Conservation (phyloP, 2,888 invertebrate species). For the Aethes cnicana region DNA sequence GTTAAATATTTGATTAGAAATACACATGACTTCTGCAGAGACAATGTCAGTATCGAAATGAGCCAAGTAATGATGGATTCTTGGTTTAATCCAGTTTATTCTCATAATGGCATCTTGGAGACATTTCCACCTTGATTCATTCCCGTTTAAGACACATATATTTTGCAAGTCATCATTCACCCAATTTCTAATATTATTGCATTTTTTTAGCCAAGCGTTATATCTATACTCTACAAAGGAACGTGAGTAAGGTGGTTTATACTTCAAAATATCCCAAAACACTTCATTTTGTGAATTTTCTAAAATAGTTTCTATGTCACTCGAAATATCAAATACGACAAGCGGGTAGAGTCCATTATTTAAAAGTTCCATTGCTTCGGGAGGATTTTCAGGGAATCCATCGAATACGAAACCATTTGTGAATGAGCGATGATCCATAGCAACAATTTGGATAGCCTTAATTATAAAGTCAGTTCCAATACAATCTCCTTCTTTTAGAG, state of each 20-base stretch:
- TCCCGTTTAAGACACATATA: conserved; percentile 70
- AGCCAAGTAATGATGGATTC: conserved; percentile 77
- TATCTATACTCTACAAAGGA: conserved; percentile 68
- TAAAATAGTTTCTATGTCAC: conserved; percentile 55
- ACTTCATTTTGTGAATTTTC: conserved; percentile 66
- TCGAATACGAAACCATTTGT: conserved; percentile 84
- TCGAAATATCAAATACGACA: conserved; percentile 78
- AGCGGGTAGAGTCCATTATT: conserved; percentile 81
- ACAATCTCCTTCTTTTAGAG: conserved; percentile 65
- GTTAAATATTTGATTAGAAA: conserved; percentile 80
- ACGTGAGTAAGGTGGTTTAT: conserved; percentile 58
- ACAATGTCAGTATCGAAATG: conserved; percentile 75
- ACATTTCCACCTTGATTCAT: conserved; percentile 80
- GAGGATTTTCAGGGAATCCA: conserved; percentile 81
- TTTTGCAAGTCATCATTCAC: conserved; percentile 81
- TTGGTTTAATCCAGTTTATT: conserved; percentile 58
- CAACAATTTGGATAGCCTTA: conserved; percentile 76
- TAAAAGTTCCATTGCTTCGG: conserved; percentile 74
- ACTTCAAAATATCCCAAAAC: conserved; percentile 53
- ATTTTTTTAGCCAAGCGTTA: conserved; percentile 61
- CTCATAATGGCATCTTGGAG: conserved; percentile 65
- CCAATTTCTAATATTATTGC: conserved; percentile 68
- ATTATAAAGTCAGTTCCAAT: conserved; percentile 70
- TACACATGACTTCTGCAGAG: conserved; percentile 73
- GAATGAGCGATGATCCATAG: conserved; percentile 68